A percentile compares a stretch with the other conserved stretches of the same genome.
phyloP scores from a whole-genome alignment of 2,888 invertebrate species.

The Hermaeophaga mercurialis region DNA sequence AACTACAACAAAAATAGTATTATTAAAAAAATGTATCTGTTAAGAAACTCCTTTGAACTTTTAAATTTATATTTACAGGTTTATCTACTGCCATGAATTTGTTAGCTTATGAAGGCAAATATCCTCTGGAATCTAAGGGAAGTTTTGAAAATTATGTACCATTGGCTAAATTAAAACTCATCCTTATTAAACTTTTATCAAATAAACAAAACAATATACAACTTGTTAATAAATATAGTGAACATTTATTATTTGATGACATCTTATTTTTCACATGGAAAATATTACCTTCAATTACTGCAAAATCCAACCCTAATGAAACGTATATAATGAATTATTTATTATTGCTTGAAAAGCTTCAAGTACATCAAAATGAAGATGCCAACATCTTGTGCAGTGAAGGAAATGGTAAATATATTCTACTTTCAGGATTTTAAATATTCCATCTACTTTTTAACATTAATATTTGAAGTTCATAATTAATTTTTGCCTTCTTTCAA shows the following conservation, averaged over 20 bases:
- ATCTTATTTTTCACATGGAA: conserved; percentile 75
- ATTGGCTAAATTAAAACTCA: conserved; percentile 66
- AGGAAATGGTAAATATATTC: conserved; percentile 40
- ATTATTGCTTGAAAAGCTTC: conserved; percentile 51
- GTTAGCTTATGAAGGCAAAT: conserved; percentile 72
- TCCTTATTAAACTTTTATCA: conserved; percentile 70
- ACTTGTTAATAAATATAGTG: conserved; percentile 72
- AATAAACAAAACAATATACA: conserved; percentile 65
- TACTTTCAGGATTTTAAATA: no score
- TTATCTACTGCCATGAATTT: conserved; percentile 76
- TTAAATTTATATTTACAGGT: no score
- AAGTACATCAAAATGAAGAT: conserved; percentile 47
- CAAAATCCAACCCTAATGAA: conserved; percentile 61
- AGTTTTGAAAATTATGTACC: conserved; percentile 69
- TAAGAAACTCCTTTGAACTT: no score
- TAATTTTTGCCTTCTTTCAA: no score
- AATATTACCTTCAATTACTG: conserved; percentile 63
- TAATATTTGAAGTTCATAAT: no score
- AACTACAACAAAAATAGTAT: no score
- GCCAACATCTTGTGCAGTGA: conserved; percentile 47
- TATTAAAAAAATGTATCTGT: no score
- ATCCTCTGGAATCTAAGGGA: conserved; percentile 63
- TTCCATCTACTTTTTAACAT: no score
- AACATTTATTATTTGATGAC: conserved; percentile 76
- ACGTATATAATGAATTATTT: conserved; percentile 54